Evolutionary conservation across 2,797 vertebrate species (phyloP), one percentile per base, ranked within the genome.

Genomic region (Cottoperca gobio): DNA sequence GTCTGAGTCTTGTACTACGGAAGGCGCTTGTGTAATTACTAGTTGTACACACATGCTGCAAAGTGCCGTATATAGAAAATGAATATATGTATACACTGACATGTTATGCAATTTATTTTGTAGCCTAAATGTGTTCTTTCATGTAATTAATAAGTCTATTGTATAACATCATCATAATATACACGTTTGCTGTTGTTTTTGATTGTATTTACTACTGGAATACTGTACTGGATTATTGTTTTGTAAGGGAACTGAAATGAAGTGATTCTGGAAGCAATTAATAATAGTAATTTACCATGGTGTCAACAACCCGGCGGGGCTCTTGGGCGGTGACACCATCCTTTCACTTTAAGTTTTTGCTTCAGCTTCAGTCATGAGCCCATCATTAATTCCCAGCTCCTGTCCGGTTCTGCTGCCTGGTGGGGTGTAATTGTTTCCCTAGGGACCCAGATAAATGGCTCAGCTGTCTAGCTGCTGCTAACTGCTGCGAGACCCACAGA

Each of bases 371-470:
- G 48, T 71, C 81, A 64, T 19, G 52, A 61, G 75, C 40, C 58
- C 52, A 24, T 82, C 72, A 76, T 87, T 85, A 85, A 78, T 75
- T 81, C 73, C 64, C 81, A 80, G 74, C 50, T n/a, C 42, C 73
- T 74, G 84, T 67, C 81, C 72, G 11, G 37, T 49, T 67, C 76
- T 72, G 54, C 79, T 82, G 74, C 72, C 81, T 76, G 70, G 10
- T 46, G 40, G 35, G 66, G 43, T 74, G 74, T 91, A 91, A 90
- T 90, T 91, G 87, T 86, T 74, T 86, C 89, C 86, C 82, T 48
- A 8, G 85, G 43, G 85, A 87, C 23, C 26, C 39, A 59, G 62
- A 82, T 43, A 55, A 78, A 84, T 76, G 84, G 64, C 75, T 79
- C 49, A 74, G 86, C 65, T 82, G 73, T 69, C 69, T 65, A 1